These are phyloP conservation scores for Neodon shergylaensis DNA, from an alignment of 2,113 vertebrate genomes.

Conservation along the genomic window DNA sequence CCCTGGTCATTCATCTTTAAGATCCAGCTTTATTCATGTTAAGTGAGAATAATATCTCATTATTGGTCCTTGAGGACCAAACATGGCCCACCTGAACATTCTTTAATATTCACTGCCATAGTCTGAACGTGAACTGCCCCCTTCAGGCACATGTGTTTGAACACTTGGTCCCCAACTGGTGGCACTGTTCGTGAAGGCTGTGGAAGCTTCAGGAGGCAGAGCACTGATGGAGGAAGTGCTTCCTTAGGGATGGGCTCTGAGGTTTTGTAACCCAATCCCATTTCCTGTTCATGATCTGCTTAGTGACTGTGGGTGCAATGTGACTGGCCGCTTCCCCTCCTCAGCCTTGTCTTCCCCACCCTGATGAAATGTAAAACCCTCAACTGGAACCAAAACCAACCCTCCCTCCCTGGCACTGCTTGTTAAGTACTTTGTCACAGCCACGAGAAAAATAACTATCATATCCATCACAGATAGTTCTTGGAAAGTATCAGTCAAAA, in stretches of 20 bases:
- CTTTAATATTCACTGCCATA: not conserved
- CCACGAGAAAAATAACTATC: not conserved
- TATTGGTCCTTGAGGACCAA: not conserved
- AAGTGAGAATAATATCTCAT: not conserved
- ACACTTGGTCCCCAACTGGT: not conserved
- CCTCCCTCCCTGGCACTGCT: not conserved
- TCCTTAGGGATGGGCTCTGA: not conserved
- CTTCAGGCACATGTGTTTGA: not conserved
- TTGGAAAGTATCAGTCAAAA: not conserved
- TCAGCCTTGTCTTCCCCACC: not conserved
- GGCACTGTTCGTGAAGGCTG: not conserved
- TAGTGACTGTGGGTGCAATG: not conserved
- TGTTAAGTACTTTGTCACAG: not conserved
- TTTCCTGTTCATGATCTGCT: not conserved
- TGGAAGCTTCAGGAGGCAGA: not conserved
- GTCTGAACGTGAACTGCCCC: not conserved
- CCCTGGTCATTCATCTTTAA: not conserved
- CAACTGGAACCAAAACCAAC: not conserved
- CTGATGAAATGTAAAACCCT: not conserved
- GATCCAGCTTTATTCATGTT: constrained; percentile 21
- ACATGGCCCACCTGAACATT: not conserved
- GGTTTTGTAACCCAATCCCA: not conserved
- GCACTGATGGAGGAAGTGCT: not conserved
- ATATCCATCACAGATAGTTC: not conserved
- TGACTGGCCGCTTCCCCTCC: not conserved